These are phyloP conservation scores for Apamea epomidion DNA, from an alignment of 2,888 invertebrate species.

Conservation along the genomic window DNA sequence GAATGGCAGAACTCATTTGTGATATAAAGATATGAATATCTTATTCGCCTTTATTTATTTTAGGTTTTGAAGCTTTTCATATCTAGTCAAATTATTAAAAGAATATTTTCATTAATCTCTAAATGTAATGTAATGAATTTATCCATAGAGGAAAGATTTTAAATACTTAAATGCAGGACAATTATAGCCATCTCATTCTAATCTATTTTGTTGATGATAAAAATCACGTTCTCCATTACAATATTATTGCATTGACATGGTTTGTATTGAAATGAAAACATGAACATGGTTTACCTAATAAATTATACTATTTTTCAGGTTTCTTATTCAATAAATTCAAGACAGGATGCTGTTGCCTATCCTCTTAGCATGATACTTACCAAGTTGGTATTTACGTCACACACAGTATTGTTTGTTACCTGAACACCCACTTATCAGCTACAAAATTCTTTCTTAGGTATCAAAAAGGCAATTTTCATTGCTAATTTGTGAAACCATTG, in stretches of 20 bases:
- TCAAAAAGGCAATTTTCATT: background rate
- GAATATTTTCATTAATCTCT: background rate
- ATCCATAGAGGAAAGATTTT: background rate
- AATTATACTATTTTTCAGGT: background rate
- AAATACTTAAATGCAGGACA: background rate
- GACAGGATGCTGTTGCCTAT: background rate
- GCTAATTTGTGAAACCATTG: background rate
- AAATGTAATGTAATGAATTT: background rate
- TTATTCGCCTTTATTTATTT: background rate
- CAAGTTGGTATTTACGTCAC: background rate
- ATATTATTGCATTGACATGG: background rate
- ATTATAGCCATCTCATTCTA: constrained; percentile 5
- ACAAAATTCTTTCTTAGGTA: background rate
- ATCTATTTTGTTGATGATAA: constrained; percentile 20
- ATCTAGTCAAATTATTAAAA: background rate
- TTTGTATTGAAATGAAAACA: constrained; percentile 8
- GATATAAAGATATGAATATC: constrained; percentile 20
- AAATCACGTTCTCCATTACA: constrained; percentile 10
- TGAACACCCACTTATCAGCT: background rate
- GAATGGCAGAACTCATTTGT: constrained; percentile 36
- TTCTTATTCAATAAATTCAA: background rate
- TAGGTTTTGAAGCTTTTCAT: background rate
- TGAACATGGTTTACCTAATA: background rate
- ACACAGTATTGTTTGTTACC: background rate
- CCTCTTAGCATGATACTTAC: background rate